Evolutionary conservation across 2,113 vertebrate genomes (phyloP).

Genomic region (Dicaeum eximium): DNA sequence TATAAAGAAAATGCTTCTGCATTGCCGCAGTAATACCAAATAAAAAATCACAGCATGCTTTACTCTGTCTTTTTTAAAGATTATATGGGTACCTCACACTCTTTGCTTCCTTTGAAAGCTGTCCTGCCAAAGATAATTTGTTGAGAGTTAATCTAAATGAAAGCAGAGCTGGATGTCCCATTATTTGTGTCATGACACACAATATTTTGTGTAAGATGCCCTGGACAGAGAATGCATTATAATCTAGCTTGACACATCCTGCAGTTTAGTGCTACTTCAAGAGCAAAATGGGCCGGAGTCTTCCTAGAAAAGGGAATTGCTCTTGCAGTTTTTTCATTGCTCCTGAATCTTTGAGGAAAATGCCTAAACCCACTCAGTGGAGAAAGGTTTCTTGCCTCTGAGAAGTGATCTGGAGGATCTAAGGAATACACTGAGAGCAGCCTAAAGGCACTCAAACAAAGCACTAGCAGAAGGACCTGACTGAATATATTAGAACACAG

Average conservation of each 20-base stretch:
- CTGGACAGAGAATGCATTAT: background rate
- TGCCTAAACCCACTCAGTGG: background rate
- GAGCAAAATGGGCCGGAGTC: background rate
- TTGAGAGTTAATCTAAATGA: background rate
- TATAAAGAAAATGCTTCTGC: background rate
- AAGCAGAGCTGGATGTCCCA: background rate
- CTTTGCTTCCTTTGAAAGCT: background rate
- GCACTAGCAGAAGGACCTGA: background rate
- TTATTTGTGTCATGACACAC: background rate
- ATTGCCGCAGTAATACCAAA: background rate
- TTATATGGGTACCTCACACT: background rate
- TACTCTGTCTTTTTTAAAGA: background rate
- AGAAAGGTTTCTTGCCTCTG: background rate
- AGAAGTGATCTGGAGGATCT: background rate
- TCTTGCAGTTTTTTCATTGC: background rate
- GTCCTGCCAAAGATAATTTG: background rate
- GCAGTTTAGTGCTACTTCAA: background rate
- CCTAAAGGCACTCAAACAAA: background rate
- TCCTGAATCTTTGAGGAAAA: background rate
- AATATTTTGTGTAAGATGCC: background rate
- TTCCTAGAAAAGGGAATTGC: background rate
- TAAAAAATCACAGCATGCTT: background rate
- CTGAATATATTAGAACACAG: background rate
- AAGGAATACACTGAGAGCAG: background rate
- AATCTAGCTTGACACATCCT: background rate